Percentiles rank a stretch among this genome's conserved stretches.
Evolutionary conservation across 2,797 vertebrate genomes (phyloP).

Genomic region (Molothrus ater): DNA sequence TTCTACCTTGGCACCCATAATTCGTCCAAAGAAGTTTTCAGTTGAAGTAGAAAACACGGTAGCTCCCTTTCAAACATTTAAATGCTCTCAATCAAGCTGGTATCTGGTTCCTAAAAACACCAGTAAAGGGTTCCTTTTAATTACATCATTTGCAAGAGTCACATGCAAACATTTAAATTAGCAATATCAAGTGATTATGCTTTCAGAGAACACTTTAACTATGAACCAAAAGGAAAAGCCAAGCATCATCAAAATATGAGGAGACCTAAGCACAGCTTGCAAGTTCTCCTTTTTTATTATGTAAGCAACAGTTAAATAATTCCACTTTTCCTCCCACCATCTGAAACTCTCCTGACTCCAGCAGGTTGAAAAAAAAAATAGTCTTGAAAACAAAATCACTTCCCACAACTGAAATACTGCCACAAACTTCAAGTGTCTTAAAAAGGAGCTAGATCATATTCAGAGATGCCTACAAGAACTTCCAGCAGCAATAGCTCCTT

Average conservation of each 20-base stretch:
- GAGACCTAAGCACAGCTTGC: neutral
- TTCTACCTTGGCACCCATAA: neutral
- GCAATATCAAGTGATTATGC: neutral
- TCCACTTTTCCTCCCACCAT: neutral
- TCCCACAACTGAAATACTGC: neutral
- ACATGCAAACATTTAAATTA: neutral
- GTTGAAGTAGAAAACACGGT: neutral
- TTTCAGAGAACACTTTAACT: neutral
- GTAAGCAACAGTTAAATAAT: conserved; percentile 5
- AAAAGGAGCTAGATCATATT: neutral
- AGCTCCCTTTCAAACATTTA: neutral
- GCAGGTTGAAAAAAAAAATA: neutral
- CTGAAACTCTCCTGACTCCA: neutral
- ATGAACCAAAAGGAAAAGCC: neutral
- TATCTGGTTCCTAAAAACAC: neutral
- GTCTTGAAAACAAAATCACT: neutral
- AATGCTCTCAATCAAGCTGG: neutral
- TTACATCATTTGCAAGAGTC: neutral
- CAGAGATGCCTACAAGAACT: neutral
- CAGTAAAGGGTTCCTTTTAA: neutral
- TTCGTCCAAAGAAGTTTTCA: neutral
- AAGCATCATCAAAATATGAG: neutral
- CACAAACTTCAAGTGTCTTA: neutral
- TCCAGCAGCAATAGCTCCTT: neutral
- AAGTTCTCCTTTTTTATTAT: neutral